Base-by-base conservation (phyloP, 2,888 invertebrate genomes). In the Drosophila testacea region DNA sequence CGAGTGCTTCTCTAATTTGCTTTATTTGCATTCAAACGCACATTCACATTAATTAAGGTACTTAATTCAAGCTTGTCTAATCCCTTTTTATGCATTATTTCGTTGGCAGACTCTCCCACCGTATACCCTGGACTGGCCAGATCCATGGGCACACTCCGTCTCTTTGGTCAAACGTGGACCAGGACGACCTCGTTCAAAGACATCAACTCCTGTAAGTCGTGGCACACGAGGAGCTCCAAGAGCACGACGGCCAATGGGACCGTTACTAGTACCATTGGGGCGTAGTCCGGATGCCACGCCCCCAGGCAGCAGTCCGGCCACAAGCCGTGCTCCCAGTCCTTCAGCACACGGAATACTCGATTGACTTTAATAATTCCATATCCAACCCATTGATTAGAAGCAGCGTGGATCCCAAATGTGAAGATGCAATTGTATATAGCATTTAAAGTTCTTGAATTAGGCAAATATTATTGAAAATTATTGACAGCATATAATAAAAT, bases 171-270 rank as follows among this genome's bases (percentile, higher is more conserved):
- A 95, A 61, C 92, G 95, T 48, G 95, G 95, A 16, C 95, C 96
- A 0, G 95, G 96, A 7, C 92, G 96, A 67, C 95, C 96, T 0
- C 93, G 96, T 3, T 91, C 95, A 10, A 94, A 95, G 83, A 95
- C 95, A 0, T 93, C 94, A 7, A 95, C 95, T 0, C 95, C 95
- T 0, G 93, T 94, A 0, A 94, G 95, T 88, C 94, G 94, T 68
- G 95, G 95, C 6, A 93, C 94, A 30, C 93, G 96, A 22, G 94
- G 94, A 2, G 92, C 94, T 3, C 93, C 94, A 54, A 91, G 94
- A 46, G 94, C 94, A 4, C 93, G 94, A 9, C 94, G 94, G 80
- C 94, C 94, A 1, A 93, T 94, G 41, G 92, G 93, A 1, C 92
- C 92, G 3, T 68, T 93, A 34, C 86, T 92, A 5, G 93, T 93